Evolutionary conservation across 1,140 invertebrate genomes (phyloP).

Genomic region (Coenobita brevimanus): DNA sequence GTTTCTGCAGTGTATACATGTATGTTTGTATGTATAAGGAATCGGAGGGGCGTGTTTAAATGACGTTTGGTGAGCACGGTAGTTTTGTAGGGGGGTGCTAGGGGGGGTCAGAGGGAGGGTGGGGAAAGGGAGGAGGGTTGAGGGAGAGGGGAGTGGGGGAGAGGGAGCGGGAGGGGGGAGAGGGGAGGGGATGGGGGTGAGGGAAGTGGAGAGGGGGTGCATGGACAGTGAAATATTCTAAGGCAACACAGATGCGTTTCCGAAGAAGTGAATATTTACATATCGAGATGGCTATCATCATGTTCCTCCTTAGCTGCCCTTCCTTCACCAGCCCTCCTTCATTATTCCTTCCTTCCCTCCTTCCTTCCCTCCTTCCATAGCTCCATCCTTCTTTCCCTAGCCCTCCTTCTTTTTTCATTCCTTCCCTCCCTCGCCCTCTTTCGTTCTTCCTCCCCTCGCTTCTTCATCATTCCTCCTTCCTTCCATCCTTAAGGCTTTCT

Average conservation of each 20-base stretch:
- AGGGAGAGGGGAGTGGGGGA: too few species aligned
- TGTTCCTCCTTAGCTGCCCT: not conserved
- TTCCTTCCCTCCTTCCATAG: not conserved
- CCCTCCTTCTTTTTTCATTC: too few species aligned
- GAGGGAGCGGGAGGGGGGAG: not conserved
- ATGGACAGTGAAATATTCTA: constrained; percentile 31
- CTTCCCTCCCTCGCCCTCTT: too few species aligned
- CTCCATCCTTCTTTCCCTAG: not conserved
- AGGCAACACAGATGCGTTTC: constrained; percentile 49
- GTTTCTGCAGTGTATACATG: too few species aligned
- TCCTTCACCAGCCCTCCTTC: not conserved
- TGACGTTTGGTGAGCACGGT: not conserved
- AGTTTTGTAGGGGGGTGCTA: not conserved
- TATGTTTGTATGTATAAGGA: too few species aligned
- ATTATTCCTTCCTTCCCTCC: not conserved
- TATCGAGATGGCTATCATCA: too few species aligned
- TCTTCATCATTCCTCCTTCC: not conserved
- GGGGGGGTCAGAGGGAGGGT: not conserved
- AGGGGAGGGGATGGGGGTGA: not conserved
- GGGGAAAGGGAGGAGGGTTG: not conserved
- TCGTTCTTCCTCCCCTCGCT: not conserved
- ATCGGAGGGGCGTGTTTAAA: not conserved
- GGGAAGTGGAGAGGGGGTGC: not conserved
- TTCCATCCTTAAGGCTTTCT: not conserved
- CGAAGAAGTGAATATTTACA: constrained; percentile 49